phyloP scores from a whole-genome alignment of 2,113 vertebrate species.

The Colossoma macropomum region DNA sequence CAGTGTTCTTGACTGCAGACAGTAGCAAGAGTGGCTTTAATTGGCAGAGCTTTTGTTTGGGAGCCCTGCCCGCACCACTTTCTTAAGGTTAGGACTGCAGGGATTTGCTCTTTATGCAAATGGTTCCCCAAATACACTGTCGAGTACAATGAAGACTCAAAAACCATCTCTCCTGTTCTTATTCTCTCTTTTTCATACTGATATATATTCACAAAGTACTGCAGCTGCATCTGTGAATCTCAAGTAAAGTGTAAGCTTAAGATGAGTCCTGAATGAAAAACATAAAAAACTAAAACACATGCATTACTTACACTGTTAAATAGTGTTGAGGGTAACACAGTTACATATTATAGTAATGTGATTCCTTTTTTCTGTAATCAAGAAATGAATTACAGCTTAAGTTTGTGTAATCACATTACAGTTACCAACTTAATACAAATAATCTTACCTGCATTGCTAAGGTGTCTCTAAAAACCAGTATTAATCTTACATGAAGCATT shows the following conservation, averaged over 20 bases:
- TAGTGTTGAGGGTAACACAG: no score
- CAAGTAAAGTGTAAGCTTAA: background rate
- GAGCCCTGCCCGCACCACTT: conserved; percentile 46
- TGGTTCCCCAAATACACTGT: conserved; percentile 51
- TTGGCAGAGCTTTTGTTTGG: conserved; percentile 63
- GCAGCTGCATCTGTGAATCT: conserved; percentile 28
- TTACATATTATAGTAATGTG: no score
- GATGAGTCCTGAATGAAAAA: background rate
- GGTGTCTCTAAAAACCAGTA: no score
- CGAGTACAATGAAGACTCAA: conserved; percentile 46
- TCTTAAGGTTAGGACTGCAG: conserved; percentile 61
- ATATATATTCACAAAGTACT: conserved; percentile 17
- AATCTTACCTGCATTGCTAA: no score
- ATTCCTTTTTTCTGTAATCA: no score
- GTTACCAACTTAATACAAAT: no score
- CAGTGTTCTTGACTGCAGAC: conserved; percentile 50
- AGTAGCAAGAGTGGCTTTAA: conserved; percentile 56
- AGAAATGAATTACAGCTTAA: no score
- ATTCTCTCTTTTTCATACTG: conserved; percentile 16
- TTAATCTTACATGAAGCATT: no score
- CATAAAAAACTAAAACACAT: background rate
- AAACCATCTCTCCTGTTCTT: conserved; percentile 35
- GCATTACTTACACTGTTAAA: background rate
- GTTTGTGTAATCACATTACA: no score
- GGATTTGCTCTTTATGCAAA: conserved; percentile 63